Evolutionary conservation across 1,140 invertebrate species (phyloP).

Genomic region (Drosophila pseudoobscura): DNA sequence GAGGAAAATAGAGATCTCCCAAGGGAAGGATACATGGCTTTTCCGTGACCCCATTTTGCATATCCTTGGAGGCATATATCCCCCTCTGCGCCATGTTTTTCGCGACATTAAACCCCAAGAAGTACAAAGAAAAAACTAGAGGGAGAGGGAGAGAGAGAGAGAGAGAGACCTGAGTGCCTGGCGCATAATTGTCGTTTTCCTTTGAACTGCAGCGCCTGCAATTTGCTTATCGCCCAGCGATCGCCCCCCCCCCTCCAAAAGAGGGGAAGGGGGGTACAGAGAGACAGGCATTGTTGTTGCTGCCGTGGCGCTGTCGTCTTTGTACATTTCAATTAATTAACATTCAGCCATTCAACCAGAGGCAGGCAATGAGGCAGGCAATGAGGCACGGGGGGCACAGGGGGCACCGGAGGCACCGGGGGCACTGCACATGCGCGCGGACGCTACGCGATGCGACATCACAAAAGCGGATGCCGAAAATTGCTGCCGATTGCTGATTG

Average conservation of each 20-base stretch:
- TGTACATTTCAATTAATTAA: slow-evolving; percentile 82
- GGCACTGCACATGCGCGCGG: slow-evolving; percentile 67
- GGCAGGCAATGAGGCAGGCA: no score
- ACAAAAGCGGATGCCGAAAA: slow-evolving; percentile 83
- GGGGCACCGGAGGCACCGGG: no score
- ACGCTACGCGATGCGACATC: slow-evolving; percentile 20
- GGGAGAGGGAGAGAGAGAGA: background rate
- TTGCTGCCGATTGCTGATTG: slow-evolving; percentile 35
- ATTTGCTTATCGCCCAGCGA: slow-evolving; percentile 80
- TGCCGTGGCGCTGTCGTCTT: slow-evolving; percentile 57
- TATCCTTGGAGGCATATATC: background rate
- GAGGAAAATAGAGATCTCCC: no score
- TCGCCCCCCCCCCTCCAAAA: slow-evolving; percentile 16
- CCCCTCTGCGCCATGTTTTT: slow-evolving; percentile 61
- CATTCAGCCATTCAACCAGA: slow-evolving; percentile 50
- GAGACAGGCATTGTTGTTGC: slow-evolving; percentile 32
- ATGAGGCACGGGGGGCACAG: no score
- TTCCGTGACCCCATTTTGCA: no score
- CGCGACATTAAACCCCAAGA: slow-evolving; percentile 14
- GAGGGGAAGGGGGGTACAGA: no score
- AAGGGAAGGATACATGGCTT: no score
- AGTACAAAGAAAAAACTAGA: background rate
- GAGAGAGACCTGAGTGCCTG: slow-evolving; percentile 47
- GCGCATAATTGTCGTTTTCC: slow-evolving; percentile 79
- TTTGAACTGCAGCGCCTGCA: slow-evolving; percentile 81